phyloP scores from a whole-genome alignment of 2,113 vertebrate genomes.

The Ophthalmolycus amberensis region DNA sequence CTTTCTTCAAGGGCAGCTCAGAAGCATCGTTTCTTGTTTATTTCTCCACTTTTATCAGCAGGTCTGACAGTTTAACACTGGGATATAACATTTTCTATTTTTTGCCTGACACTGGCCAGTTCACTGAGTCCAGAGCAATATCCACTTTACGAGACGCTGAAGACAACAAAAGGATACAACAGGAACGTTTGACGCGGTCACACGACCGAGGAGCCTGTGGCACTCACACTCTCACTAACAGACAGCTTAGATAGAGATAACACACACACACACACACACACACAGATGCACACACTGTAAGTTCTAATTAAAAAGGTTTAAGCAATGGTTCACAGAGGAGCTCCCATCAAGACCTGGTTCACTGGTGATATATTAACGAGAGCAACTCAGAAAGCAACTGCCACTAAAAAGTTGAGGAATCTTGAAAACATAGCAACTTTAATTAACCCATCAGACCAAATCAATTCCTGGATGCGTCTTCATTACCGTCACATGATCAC shows the following conservation, averaged over 20 bases:
- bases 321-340: constrained; percentile 53
- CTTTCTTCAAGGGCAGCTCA: constrained; percentile 5
- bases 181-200: background rate
- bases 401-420: background rate
- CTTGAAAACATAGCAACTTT: background rate
- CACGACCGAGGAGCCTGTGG: no score
- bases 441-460: constrained; percentile 22
- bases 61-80: background rate
- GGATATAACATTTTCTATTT: background rate
- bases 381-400: constrained; percentile 10
- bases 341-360: constrained; percentile 36
- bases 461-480: constrained; percentile 25
- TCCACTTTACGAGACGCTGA: background rate
- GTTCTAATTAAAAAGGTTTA: constrained; percentile 57
- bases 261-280: constrained; percentile 30
- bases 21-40: background rate
- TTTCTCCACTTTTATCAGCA: constrained; percentile 4
- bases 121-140: background rate
- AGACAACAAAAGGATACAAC: background rate
- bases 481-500: constrained; percentile 23
- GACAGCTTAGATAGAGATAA: background rate
- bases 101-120: background rate
- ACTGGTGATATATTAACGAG: constrained; percentile 32
- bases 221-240: constrained; percentile 17
- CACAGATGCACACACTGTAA: constrained; percentile 16